Evolutionary conservation across 1,140 invertebrate species (phyloP), one percentile per base, ranked within the genome.

Genomic region (Wasmannia auropunctata): DNA sequence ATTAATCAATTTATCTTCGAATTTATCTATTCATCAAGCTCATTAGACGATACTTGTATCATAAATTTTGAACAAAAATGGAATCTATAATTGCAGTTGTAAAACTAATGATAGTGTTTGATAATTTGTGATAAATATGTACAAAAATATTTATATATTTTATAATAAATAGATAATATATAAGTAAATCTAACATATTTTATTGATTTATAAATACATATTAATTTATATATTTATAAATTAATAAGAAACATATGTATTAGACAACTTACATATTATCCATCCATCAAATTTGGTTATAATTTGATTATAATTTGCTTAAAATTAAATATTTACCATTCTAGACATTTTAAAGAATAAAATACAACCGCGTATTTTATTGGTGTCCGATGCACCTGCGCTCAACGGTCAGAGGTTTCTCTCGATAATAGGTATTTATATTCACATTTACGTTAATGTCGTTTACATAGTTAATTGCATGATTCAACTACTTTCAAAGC

Each of bases 1-100:
- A 16, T 14, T 8, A 19, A 25, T 5, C 6, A 14, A 14, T 14
- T 19, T 46, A 28, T 46, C 3, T 16, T 46, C 14, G 43, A 3
- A 43, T 85, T 85, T 74, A 60, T 65, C n/a, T n/a, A n/a, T n/a
- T n/a, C n/a, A n/a, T n/a, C n/a, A n/a, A 85, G 43, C 25, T 22
- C 1, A 54, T 34, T 10, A 2, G 3, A 40, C 11, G 7, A 70
- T 70, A n/a, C 22, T n/a, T 3, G 49, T 37, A 34, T 37, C 16
- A 16, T 49, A 72, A 31, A 40, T 40, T 75, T 16, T 19, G 22
- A 25, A 58, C 11, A 19, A 16, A 75, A 40, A 5, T 28, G 22
- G 22, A 75, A 58, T 40, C 0, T 8, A 19, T 75, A 0, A 70
- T 46, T 70, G 25, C 25, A 75, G 25, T 67, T 67, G 22, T 25